Conservation (phyloP, 2,888 invertebrate species). For the Myopa tessellatipennis region DNA sequence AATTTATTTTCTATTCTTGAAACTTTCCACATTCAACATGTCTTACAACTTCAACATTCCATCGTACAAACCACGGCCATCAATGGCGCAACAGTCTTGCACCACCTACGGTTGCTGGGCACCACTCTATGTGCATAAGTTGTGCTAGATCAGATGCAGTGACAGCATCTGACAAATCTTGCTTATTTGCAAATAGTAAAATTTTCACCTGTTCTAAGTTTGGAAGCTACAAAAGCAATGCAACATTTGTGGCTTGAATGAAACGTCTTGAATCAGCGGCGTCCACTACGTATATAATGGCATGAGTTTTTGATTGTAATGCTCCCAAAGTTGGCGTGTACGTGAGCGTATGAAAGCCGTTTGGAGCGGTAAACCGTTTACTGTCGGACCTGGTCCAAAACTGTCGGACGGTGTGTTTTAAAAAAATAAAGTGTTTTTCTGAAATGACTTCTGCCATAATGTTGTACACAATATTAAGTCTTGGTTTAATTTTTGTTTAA, state of each 20-base stretch:
- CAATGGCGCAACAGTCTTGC: constrained; percentile 51
- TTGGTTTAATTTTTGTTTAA: no score
- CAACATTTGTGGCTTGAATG: constrained; percentile 49
- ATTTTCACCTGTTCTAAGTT: constrained; percentile 51
- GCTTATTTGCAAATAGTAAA: constrained; percentile 56
- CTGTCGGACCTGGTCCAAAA: no score
- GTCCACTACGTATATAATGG: constrained; percentile 56
- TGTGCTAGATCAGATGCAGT: constrained; percentile 48
- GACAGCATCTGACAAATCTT: constrained; percentile 53
- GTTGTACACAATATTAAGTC: no score
- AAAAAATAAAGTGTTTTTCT: no score
- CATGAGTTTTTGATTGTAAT: constrained; percentile 54
- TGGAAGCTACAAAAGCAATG: constrained; percentile 49
- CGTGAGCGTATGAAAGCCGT: no score
- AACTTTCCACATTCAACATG: constrained; percentile 38
- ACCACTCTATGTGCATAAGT: constrained; percentile 44
- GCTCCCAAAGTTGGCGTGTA: constrained; percentile 54
- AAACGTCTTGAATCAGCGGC: constrained; percentile 52
- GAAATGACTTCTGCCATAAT: no score
- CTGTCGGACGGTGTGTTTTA: no score
- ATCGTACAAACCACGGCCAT: constrained; percentile 50
- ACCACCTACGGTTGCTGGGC: constrained; percentile 49
- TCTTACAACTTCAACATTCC: constrained; percentile 50
- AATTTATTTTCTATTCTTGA: not conserved
- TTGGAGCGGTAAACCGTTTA: no score